A percentile compares a stretch with the other conserved stretches of the same genome.
These are phyloP conservation scores for Pseudonaja textilis DNA, from an alignment of 2,113 vertebrate genomes.

Conservation along the genomic window DNA sequence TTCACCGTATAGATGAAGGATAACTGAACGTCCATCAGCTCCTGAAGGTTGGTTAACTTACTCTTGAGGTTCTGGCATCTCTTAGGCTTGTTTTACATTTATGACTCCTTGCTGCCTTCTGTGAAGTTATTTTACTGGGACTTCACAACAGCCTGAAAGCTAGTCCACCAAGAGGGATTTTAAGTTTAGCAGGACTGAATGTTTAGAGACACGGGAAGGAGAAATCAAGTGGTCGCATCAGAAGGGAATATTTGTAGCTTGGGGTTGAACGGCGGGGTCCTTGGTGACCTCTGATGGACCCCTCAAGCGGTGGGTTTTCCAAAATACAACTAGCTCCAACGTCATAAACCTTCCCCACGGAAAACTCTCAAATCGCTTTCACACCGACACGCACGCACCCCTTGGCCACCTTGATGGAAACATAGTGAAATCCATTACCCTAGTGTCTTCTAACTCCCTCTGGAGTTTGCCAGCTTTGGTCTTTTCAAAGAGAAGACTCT, in stretches of 20 bases:
- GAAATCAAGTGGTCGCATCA: not conserved
- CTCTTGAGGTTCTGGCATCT: not conserved
- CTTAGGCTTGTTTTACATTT: not conserved
- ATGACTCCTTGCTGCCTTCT: not conserved
- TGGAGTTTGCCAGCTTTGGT: slow-evolving; percentile 99
- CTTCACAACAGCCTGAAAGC: slow-evolving; percentile 15
- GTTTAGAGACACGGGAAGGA: slow-evolving; percentile 17
- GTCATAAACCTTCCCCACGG: slow-evolving; percentile 48
- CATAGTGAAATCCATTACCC: slow-evolving; percentile 93
- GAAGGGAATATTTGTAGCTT: not conserved
- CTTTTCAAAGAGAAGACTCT: slow-evolving; percentile 99
- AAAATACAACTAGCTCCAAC: slow-evolving; percentile 27
- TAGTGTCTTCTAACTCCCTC: slow-evolving; percentile 99
- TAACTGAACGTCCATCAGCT: not conserved
- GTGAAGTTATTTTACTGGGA: slow-evolving; percentile 54
- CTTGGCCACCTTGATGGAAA: slow-evolving; percentile 67
- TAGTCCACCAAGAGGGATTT: slow-evolving; percentile 4
- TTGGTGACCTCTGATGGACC: not conserved
- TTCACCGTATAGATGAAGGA: not conserved
- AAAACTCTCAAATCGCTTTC: not conserved
- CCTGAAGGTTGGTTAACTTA: not conserved
- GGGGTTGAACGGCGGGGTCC: not conserved
- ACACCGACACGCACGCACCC: not conserved
- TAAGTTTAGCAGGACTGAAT: slow-evolving; percentile 4
- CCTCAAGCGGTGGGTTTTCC: not conserved